Base-by-base conservation (phyloP, 2,113 vertebrate species). In the Bombycilla garrulus region DNA sequence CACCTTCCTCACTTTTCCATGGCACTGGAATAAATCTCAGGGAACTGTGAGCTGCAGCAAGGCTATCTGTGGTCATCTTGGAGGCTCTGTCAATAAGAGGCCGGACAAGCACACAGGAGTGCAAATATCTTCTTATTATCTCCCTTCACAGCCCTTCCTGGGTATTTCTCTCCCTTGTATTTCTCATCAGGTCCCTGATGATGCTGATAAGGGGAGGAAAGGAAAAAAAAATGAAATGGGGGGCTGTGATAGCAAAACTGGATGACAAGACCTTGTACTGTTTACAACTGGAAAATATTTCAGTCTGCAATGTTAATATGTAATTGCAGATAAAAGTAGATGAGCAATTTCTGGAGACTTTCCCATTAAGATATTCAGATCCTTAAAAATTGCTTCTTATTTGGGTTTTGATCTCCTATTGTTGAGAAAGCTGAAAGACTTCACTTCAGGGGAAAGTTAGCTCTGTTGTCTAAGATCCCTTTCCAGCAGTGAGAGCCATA, bases 351-450 rank as follows among this genome's bases (percentile, higher is more conserved):
- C 65, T 80, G 72, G 81, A 90, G 93, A 95, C 90, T 96, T 97
- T 97, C 94, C 95, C 83, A 96, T 98, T 97, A 97, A 97, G 97
- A 97, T 97, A 38, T n/a, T 56, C 78, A 94, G 94, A 95, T 96
- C 94, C 42, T 87, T 31, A 25, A 88, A 97, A 96, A 86, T 61
- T 2, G 0, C 38, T 89, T 86, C 86, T 72, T 93, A 36, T 67
- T 70, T 3, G 3, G 38, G 57, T 86, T 95, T 86, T 96, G 93
- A 85, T 95, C 88, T 94, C 47, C 61, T 66, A 35, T 96, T 97
- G 94, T 94, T 23, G 20, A 88, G 58, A 62, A 72, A 96, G 86
- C 45, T 93, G 93, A 93, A 93, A 85, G 57, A 42, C 60, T 64
- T 58, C 42, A 42, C 65, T 67, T 80, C 45, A 64, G 65, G 36